Percentiles rank a stretch among this genome's conserved stretches.
Conservation (phyloP, 2,113 vertebrate species). For the Condylura cristata region DNA sequence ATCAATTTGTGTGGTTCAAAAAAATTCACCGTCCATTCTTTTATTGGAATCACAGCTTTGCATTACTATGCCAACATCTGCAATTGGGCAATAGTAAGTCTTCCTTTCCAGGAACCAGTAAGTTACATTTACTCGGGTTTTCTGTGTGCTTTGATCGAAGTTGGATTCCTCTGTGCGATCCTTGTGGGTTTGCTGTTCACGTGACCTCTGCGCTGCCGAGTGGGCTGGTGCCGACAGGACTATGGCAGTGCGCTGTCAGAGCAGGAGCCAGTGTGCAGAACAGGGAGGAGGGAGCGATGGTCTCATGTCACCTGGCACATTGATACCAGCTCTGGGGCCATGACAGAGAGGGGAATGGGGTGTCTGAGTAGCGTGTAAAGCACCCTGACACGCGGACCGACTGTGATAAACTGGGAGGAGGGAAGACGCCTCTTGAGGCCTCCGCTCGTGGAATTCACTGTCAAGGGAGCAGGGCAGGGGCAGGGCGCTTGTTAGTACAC, state of each 20-base stretch:
- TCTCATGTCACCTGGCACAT: not conserved
- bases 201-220: not conserved
- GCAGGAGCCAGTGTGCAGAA: not conserved
- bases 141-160: not conserved
- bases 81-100: not conserved
- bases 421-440: not conserved
- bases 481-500: not conserved
- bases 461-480: not conserved
- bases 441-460: not conserved
- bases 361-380: not conserved
- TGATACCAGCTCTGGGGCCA: not conserved
- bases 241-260: conserved; percentile 20
- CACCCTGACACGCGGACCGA: not conserved
- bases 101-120: not conserved
- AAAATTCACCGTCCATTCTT: not conserved
- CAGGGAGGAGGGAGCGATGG: not conserved
- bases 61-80: not conserved
- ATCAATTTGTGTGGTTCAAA: conserved; percentile 31
- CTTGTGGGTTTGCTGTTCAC: not conserved
- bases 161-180: not conserved
- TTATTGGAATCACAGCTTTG: conserved; percentile 19
- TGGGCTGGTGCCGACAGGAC: not conserved
- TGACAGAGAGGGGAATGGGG: not conserved
- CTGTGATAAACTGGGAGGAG: not conserved
- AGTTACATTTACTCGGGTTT: not conserved